Conservation (phyloP, 1,140 invertebrate species). For the Patella vulgata region DNA sequence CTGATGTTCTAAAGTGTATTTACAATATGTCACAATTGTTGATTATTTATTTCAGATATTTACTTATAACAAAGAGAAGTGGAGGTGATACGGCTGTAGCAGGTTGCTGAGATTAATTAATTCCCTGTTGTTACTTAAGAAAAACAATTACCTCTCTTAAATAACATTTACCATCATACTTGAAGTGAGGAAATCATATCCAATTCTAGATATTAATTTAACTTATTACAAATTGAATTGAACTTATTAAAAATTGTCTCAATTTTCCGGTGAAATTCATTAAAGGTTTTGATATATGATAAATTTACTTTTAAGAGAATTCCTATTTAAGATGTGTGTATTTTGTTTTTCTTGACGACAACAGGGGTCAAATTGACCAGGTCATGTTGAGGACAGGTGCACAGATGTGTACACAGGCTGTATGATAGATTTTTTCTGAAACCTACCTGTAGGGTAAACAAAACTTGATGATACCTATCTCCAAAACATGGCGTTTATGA, state of each 20-base stretch:
- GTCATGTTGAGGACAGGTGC: conserved; percentile 3
- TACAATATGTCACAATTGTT: too few relatives aligned
- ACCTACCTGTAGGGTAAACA: conserved; percentile 20
- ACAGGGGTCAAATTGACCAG: background rate
- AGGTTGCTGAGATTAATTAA: conserved; percentile 74
- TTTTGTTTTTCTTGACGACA: background rate
- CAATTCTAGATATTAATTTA: background rate
- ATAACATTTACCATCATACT: background rate
- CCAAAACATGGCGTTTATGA: conserved; percentile 11
- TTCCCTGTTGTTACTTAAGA: conserved; percentile 38
- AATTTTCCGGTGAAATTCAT: background rate
- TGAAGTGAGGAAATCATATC: too few relatives aligned
- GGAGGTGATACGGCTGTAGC: conserved; percentile 65
- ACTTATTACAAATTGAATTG: conserved; percentile 2
- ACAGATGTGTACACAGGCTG: conserved; percentile 7
- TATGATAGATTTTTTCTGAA: conserved; percentile 34
- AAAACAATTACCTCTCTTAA: conserved; percentile 19
- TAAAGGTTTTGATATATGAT: too few relatives aligned
- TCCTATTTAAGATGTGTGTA: background rate
- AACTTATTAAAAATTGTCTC: conserved; percentile 5
- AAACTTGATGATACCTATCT: conserved; percentile 20
- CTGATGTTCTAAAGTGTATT: too few relatives aligned
- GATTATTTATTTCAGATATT: conserved; percentile 68
- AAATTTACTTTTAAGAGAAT: background rate
- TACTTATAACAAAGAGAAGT: conserved; percentile 71